Evolutionary conservation across 2,113 vertebrate species (phyloP), one percentile per base, ranked within the genome.

Genomic region (Laticauda colubrina): DNA sequence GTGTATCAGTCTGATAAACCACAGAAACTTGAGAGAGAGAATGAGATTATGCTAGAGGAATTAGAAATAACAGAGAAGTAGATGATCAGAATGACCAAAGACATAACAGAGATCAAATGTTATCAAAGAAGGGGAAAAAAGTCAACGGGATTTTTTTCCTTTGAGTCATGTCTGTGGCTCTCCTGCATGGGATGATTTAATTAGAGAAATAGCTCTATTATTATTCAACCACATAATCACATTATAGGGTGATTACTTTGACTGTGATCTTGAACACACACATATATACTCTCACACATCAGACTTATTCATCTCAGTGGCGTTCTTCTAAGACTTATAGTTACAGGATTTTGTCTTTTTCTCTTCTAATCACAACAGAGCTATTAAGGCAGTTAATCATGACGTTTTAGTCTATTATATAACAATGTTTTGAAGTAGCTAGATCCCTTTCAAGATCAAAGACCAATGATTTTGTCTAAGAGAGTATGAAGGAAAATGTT

Each of bases 161-260:
- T 94, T 87, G 92, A 85, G 23, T 89, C 92, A 7, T 59, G 48
- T 94, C 55, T 96, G 93, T 92, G 81, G 91, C 93, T 93, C 94
- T 95, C 96, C 95, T 96, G 94, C 91, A 92, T 92, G 85, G 90
- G 89, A n/a, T 85, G 93, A 90, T 96, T 94, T 95, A 96, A 95
- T 87, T 95, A 96, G 89, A 94, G 96, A 92, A 96, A 95, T 64
- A 91, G 61, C 55, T 95, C 93, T 96, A 45, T 96, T 95, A 92
- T 96, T 96, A 95, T 95, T 94, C 1, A 1, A 89, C 95, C 89
- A 92, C 90, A 95, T 94, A 96, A 96, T 95, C 95, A 94, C 89
- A 94, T 95, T 97, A 92, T 87, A 95, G 91, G 92, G 95, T 96
- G 94, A 95, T 94, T 97, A 96, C 93, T 0, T 96, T 90, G 87